Evolutionary conservation across 1,140 invertebrate species (phyloP), one percentile per base, ranked within the genome.

Genomic region (Stegodyphus mimosarum): DNA sequence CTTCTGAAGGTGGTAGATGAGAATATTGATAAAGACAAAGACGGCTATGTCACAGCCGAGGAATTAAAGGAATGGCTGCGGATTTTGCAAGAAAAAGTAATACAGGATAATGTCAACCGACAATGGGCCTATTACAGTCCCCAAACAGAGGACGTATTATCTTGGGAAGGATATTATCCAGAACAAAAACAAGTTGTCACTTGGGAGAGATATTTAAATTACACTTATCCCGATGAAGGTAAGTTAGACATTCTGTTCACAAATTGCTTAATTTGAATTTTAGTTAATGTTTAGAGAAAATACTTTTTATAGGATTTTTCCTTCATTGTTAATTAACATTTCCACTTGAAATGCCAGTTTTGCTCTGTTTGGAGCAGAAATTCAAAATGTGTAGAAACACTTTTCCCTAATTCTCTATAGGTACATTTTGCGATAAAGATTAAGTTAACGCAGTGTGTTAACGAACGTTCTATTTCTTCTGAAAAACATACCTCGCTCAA

Each of bases 41-140:
- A 86, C 52, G 75, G 53, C 1, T 94, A 94, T 87, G 93, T 99
- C 0, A 94, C 94, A 0, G 92, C 95, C 81, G 94, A 96, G 73
- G 98, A 99, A 91, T 91, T 99, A 0, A 96, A 97, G 90, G 95
- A 96, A 83, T 99, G 98, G 98, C 17, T 89, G 7, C 74, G 85
- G 49, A 50, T 79, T 6, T 98, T 88, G 5, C 89, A 89, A n/a
- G 60, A 84, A 7, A 99, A 99, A 89, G 95, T 99, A 51, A 92
- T 94, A 53, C 95, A 97, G 87, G 97, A 88, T 15, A 89, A 99
- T 91, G 95, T 98, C 1, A 94, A 97, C 15, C 92, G 95, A 7
- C 95, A 98, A 89, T 99, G 98, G 98, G 94, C 93, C 7, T 89
- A 88, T 53, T 89, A 88, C 75, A 48, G 78, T 13, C 88, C 88